These are phyloP conservation scores for Tyrannus savana DNA, from an alignment of 2,113 vertebrate genomes.

Conservation along the genomic window DNA sequence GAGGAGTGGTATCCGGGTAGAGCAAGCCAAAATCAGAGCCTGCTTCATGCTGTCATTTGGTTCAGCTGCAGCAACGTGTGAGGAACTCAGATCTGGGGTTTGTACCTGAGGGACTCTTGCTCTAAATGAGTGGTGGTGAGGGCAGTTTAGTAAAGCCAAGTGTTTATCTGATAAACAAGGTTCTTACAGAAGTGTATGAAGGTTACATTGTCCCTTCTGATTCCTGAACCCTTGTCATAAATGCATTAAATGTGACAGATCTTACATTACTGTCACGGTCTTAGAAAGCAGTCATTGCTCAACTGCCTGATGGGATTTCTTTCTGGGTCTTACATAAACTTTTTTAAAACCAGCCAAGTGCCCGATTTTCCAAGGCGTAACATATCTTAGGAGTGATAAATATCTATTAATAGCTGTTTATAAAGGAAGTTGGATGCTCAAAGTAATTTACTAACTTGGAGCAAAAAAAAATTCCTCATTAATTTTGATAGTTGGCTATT, in stretches of 20 bases:
- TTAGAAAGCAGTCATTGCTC: slow-evolving; percentile 7
- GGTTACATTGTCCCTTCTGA: slow-evolving; percentile 9
- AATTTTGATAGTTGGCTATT: background rate
- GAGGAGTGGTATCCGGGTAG: background rate
- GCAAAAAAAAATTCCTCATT: background rate
- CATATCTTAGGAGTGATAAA: background rate
- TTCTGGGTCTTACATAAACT: background rate
- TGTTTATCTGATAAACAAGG: background rate
- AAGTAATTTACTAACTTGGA: background rate
- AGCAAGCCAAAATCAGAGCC: background rate
- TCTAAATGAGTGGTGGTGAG: background rate
- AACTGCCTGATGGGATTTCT: background rate
- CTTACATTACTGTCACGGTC: background rate
- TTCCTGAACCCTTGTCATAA: background rate
- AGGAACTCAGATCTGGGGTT: background rate
- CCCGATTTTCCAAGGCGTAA: background rate
- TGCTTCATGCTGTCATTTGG: fast-evolving
- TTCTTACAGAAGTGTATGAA: background rate
- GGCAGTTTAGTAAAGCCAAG: background rate
- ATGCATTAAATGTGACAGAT: slow-evolving; percentile 7
- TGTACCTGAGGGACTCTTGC: background rate
- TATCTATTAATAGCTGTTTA: background rate
- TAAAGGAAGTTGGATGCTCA: background rate
- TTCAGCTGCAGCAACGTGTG: background rate
- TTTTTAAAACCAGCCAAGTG: background rate